Evolutionary conservation across 2,797 vertebrate genomes (phyloP).

Genomic region (Tolypeutes matacus): DNA sequence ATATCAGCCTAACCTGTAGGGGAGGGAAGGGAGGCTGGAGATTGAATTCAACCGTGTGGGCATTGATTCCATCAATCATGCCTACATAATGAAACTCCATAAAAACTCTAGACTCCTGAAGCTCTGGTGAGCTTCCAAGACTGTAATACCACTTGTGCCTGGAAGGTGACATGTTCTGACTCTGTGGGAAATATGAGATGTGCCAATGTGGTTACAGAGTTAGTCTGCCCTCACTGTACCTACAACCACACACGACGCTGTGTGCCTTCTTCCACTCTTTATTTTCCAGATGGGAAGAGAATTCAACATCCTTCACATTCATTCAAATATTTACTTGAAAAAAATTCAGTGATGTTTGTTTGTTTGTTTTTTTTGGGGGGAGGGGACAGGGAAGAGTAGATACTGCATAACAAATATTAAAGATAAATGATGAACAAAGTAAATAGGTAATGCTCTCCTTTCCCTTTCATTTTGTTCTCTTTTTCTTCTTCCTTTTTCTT

Average conservation of each 20-base stretch:
- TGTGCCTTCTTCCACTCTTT: not conserved
- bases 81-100: no score
- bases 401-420: conserved; percentile 5
- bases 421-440: not conserved
- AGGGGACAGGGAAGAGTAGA: not conserved
- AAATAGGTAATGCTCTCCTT: not conserved
- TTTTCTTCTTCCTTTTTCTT: not conserved
- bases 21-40: no score
- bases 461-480: not conserved
- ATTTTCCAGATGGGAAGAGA: not conserved
- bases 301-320: not conserved
- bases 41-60: no score
- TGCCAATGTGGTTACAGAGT: not conserved
- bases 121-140: no score
- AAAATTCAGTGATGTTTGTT: not conserved
- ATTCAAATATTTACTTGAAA: conserved; percentile 41
- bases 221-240: not conserved
- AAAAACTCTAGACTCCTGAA: no score
- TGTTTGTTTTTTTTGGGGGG: not conserved
- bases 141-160: no score
- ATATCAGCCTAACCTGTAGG: no score
- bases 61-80: no score
- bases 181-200: not conserved
- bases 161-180: no score
- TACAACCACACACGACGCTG: not conserved